These are phyloP conservation scores for Drosophila sechellia DNA, from an alignment of 1,140 invertebrate genomes.

Conservation along the genomic window DNA sequence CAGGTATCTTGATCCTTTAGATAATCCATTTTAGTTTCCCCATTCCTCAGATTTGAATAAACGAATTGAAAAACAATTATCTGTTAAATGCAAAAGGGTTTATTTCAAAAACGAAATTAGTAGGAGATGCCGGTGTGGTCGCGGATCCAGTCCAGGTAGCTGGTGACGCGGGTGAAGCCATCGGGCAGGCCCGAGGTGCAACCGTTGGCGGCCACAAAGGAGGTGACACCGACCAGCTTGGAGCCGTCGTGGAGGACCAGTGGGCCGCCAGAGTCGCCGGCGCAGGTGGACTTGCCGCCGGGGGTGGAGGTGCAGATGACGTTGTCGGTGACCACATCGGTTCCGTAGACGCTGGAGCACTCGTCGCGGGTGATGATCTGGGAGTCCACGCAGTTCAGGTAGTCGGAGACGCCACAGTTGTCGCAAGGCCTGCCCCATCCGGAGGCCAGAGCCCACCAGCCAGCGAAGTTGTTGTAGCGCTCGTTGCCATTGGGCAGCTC, in stretches of 20 bases:
- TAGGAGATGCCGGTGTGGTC: slow-evolving; percentile 65
- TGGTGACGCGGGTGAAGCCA: slow-evolving; percentile 65
- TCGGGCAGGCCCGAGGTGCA: slow-evolving; percentile 76
- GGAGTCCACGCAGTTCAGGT: slow-evolving; percentile 52
- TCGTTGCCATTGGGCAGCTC: slow-evolving; percentile 37
- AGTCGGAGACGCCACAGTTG: slow-evolving; percentile 34
- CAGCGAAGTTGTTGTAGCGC: slow-evolving; percentile 20
- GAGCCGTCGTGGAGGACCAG: slow-evolving; percentile 83
- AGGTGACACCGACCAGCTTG: slow-evolving; percentile 85
- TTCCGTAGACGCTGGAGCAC: slow-evolving; percentile 60
- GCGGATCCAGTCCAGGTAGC: slow-evolving; percentile 86
- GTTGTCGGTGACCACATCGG: slow-evolving; percentile 44
- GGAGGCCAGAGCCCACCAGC: slow-evolving; percentile 35
- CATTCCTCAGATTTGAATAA: too few species aligned
- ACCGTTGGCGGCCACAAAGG: slow-evolving; percentile 46
- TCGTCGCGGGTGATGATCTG: slow-evolving; percentile 43
- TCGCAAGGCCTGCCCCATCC: slow-evolving; percentile 38
- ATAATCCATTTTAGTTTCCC: too few species aligned
- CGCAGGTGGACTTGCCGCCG: slow-evolving; percentile 62
- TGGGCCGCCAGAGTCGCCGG: slow-evolving; percentile 86
- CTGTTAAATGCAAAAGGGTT: slow-evolving; percentile 8
- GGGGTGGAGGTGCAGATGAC: slow-evolving; percentile 59
- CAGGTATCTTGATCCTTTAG: too few species aligned
- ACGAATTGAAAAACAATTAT: not conserved
- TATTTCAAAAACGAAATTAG: slow-evolving; percentile 23